Percentiles rank a stretch among this genome's conserved stretches.
These are phyloP conservation scores for Muricea muricata DNA, from an alignment of 92 coral and sea anemone species.

Conservation along the genomic window DNA sequence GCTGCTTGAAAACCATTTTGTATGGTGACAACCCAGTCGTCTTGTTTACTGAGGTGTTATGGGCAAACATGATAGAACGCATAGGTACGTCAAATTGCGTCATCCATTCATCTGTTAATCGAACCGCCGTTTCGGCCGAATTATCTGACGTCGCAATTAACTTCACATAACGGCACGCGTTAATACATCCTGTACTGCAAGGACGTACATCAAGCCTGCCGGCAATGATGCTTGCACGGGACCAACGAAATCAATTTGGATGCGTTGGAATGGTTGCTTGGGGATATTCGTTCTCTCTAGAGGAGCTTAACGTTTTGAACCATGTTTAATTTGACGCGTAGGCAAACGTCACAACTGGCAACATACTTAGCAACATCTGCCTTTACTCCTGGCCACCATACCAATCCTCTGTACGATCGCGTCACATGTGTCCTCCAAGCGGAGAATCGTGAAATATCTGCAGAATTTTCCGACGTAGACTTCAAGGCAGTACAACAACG, in stretches of 20 bases:
- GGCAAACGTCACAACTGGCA: conserved; percentile 9
- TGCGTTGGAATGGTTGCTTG: conserved; percentile 22
- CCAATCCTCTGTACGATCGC: conserved; percentile 1
- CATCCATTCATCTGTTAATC: conserved; percentile 1
- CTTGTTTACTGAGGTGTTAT: neutral
- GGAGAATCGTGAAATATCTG: too few relatives aligned
- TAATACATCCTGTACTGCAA: conserved; percentile 14
- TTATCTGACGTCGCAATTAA: neutral
- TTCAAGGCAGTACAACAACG: too few relatives aligned
- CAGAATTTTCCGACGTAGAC: too few relatives aligned
- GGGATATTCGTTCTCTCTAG: conserved; percentile 3
- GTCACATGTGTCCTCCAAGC: neutral
- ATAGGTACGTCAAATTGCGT: neutral
- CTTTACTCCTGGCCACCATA: conserved; percentile 12
- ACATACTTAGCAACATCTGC: conserved; percentile 13
- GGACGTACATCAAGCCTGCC: conserved; percentile 24
- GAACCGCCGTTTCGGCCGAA: conserved; percentile 1
- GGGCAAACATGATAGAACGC: neutral
- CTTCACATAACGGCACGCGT: conserved; percentile 29
- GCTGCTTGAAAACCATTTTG: neutral
- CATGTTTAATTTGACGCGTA: conserved; percentile 13
- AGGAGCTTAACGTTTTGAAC: neutral
- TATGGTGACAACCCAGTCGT: neutral
- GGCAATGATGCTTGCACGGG: conserved; percentile 23
- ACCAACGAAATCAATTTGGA: conserved; percentile 24